Conservation (phyloP, 2,113 vertebrate genomes). For the Apistogramma diplotaenia region DNA sequence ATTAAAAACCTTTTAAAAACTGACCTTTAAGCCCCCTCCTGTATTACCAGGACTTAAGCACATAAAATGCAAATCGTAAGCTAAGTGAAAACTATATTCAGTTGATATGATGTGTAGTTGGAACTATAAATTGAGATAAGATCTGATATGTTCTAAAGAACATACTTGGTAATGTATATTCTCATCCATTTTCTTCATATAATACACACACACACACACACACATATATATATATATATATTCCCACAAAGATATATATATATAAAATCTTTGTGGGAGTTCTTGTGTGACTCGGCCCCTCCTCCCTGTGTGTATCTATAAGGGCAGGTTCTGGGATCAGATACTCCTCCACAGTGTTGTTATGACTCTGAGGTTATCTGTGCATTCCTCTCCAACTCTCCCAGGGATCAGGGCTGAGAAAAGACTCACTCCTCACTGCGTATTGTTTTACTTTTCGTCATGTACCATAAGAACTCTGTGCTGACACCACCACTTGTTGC, state of each 20-base stretch:
- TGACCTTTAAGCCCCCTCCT: no score
- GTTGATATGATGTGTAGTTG: not conserved
- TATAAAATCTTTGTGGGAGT: no score
- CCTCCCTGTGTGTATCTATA: conserved; percentile 17
- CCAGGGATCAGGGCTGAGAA: conserved; percentile 33
- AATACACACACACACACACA: no score
- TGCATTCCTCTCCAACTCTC: conserved; percentile 51
- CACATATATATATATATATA: no score
- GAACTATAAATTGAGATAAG: not conserved
- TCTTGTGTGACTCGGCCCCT: not conserved
- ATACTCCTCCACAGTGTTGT: conserved; percentile 42
- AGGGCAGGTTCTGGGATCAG: conserved; percentile 43
- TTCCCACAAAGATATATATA: no score
- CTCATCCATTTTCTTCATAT: no score
- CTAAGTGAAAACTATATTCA: not conserved
- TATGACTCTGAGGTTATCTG: conserved; percentile 64
- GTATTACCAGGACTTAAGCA: no score
- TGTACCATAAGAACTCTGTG: not conserved
- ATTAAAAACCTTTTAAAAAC: not conserved
- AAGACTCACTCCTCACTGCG: not conserved
- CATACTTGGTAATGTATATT: no score
- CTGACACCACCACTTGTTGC: conserved; percentile 7
- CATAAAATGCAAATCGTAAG: not conserved
- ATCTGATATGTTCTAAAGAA: not conserved
- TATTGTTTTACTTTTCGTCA: conserved; percentile 3